Percentiles rank a stretch among this genome's conserved stretches.
phyloP scores from a whole-genome alignment of 30 jellyfish, hydroid and myxozoan species.

The Pelagia noctiluca region DNA sequence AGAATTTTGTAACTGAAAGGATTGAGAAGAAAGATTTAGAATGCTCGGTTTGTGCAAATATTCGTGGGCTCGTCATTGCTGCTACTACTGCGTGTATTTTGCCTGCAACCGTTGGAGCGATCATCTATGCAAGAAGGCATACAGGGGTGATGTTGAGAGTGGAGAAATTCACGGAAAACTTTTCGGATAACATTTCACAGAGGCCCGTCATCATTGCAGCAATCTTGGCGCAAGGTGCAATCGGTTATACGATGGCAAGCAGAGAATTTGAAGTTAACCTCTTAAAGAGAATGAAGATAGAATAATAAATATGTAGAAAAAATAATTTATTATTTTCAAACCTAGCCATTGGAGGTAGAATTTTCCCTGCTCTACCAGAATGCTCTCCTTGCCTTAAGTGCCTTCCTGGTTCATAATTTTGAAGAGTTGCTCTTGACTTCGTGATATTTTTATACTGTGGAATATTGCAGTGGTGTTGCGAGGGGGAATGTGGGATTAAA shows the following conservation, averaged over 20 bases:
- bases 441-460: too few species aligned
- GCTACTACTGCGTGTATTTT: conserved; percentile 44
- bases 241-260: conserved; percentile 69
- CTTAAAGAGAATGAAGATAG: neutral
- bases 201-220: conserved; percentile 64
- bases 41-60: conserved; percentile 60
- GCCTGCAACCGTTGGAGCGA: conserved; percentile 62
- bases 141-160: conserved; percentile 33
- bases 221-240: conserved; percentile 50
- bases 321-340: too few species aligned
- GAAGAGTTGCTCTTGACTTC: too few species aligned
- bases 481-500: too few species aligned
- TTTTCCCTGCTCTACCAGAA: too few species aligned
- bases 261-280: conserved; percentile 61
- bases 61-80: conserved; percentile 70
- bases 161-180: conserved; percentile 44
- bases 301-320: neutral
- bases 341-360: too few species aligned
- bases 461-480: too few species aligned
- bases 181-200: conserved; percentile 38
- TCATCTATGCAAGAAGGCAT: conserved; percentile 50
- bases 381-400: too few species aligned
- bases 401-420: too few species aligned
- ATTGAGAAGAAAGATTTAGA: conserved; percentile 46
- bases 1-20: conserved; percentile 26